These are phyloP conservation scores for Ammodytes marinus DNA, from an alignment of 2,113 vertebrate species.

Conservation along the genomic window DNA sequence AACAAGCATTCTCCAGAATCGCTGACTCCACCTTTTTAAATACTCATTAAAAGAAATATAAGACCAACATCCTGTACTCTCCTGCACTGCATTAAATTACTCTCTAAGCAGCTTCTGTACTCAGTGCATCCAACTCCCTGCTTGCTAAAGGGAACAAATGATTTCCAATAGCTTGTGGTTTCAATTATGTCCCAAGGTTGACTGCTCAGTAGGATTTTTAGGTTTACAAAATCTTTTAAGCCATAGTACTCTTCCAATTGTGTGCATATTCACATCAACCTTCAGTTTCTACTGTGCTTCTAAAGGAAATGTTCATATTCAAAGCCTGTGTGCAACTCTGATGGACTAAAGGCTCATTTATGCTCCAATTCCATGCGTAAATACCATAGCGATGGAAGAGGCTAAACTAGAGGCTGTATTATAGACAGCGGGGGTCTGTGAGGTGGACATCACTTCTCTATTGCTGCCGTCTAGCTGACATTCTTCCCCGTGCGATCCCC, in stretches of 20 bases:
- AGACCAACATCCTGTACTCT: neutral
- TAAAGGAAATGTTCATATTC: neutral
- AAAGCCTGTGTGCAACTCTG: neutral
- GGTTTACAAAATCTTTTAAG: neutral
- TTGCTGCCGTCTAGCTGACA: too few species aligned
- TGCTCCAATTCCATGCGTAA: too few species aligned
- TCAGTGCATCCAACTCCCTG: neutral
- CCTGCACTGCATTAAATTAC: neutral
- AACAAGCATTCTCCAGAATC: too few species aligned
- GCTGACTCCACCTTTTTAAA: too few species aligned
- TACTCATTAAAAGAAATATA: too few species aligned
- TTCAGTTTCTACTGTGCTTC: neutral
- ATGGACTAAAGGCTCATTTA: neutral
- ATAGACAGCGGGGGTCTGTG: too few species aligned
- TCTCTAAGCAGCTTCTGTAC: neutral
- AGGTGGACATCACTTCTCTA: too few species aligned
- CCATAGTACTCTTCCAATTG: neutral
- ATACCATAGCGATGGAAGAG: too few species aligned
- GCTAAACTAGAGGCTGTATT: too few species aligned
- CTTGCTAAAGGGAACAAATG: conserved; percentile 60
- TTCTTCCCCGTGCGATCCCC: too few species aligned
- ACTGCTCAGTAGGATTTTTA: conserved; percentile 54
- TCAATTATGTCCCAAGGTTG: conserved; percentile 45
- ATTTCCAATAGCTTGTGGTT: conserved; percentile 63
- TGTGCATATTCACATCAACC: neutral